phyloP scores from a whole-genome alignment of 2,888 invertebrate genomes.

The Catotricha subobsoleta region DNA sequence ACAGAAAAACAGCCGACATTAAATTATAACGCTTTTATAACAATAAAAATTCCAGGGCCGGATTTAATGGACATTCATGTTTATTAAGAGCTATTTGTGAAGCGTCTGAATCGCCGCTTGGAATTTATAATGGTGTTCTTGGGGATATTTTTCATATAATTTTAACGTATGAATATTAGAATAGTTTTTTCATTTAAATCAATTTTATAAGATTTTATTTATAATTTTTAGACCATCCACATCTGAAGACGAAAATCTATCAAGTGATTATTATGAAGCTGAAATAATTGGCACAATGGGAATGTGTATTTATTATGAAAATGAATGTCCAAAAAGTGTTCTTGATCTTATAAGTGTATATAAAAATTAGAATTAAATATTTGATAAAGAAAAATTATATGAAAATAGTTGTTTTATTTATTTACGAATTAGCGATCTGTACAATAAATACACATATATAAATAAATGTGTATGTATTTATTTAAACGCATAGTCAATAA shows the following conservation, averaged over 20 bases:
- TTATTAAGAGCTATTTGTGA: conserved; percentile 43
- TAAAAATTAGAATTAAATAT: background rate
- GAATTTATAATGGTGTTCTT: conserved; percentile 36
- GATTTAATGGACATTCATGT: conserved; percentile 21
- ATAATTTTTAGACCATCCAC: conserved; percentile 7
- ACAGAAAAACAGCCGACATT: background rate
- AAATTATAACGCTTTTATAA: too few relatives aligned
- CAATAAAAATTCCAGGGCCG: background rate
- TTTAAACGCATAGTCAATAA: too few relatives aligned
- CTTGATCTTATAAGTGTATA: conserved; percentile 5
- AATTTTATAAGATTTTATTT: background rate
- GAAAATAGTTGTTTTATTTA: too few relatives aligned
- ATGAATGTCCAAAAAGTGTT: conserved; percentile 7
- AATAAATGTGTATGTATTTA: too few relatives aligned
- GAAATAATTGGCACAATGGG: conserved; percentile 6
- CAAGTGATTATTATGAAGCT: conserved; percentile 5
- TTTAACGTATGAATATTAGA: conserved; percentile 34
- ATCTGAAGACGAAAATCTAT: conserved; percentile 8
- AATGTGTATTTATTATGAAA: conserved; percentile 6
- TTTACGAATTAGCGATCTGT: too few relatives aligned
- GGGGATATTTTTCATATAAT: conserved; percentile 42
- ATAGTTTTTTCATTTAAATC: background rate
- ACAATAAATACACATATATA: too few relatives aligned
- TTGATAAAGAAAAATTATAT: background rate
- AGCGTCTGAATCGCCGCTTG: conserved; percentile 33